These are phyloP conservation scores for Morpho achilles DNA, from an alignment of 2,888 invertebrate genomes.

Conservation along the genomic window DNA sequence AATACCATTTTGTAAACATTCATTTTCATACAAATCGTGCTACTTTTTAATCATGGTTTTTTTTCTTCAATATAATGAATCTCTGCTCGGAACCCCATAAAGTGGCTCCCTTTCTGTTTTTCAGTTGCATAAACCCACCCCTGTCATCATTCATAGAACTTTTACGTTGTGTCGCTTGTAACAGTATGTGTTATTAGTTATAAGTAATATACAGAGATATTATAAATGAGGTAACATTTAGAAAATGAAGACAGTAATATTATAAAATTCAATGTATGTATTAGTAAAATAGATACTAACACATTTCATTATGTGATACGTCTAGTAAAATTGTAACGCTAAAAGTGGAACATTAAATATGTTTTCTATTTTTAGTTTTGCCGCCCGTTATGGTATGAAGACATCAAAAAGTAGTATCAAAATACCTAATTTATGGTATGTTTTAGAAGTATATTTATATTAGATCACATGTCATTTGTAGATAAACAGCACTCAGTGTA, in stretches of 20 bases:
- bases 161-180: conserved; percentile 29
- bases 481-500: conserved; percentile 32
- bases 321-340: neutral
- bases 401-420: conserved; percentile 39
- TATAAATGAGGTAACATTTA: conserved; percentile 21
- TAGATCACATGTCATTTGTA: conserved; percentile 44
- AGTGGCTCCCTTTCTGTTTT: conserved; percentile 23
- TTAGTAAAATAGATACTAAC: conserved; percentile 1
- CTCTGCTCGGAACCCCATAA: conserved; percentile 56
- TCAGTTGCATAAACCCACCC: conserved; percentile 68
- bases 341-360: conserved; percentile 26
- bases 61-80: conserved; percentile 33
- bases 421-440: conserved; percentile 46
- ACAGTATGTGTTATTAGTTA: conserved; percentile 36
- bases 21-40: neutral
- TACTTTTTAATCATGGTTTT: neutral
- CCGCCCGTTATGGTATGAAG: conserved; percentile 71
- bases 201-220: conserved; percentile 37
- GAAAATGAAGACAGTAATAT: conserved; percentile 30
- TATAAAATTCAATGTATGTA: conserved; percentile 25
- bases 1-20: too few relatives aligned
- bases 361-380: conserved; percentile 68
- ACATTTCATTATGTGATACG: conserved; percentile 29
- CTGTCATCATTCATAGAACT: conserved; percentile 39
- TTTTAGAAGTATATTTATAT: conserved; percentile 38